Percentiles rank a stretch among this genome's conserved stretches.
Conservation (phyloP, 1,140 invertebrate species). For the Microplitis mediator region DNA sequence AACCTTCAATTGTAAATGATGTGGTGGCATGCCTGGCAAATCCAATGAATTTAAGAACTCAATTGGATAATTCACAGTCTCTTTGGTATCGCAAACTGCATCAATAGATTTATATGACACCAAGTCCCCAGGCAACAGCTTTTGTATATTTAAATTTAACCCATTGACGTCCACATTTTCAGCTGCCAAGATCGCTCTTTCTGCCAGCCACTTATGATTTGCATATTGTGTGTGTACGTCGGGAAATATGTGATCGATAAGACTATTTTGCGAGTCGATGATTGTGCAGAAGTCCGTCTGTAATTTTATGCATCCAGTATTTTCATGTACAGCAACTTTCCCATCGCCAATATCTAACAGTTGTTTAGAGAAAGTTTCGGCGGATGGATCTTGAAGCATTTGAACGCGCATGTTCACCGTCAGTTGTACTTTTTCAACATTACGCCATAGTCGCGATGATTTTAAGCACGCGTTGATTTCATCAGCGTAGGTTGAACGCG, state of each 20-base stretch:
- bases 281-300: conserved; percentile 33
- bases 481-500: too few species aligned
- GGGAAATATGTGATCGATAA: conserved; percentile 52
- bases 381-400: conserved; percentile 50
- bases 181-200: conserved; percentile 51
- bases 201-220: conserved; percentile 51
- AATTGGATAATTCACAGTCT: conserved; percentile 47
- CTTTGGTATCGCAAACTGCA: conserved; percentile 37
- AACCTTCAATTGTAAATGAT: conserved; percentile 52
- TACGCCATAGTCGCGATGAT: conserved; percentile 53
- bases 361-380: conserved; percentile 49
- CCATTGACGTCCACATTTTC: conserved; percentile 52
- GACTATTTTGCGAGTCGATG: conserved; percentile 42
- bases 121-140: conserved; percentile 40
- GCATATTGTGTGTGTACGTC: conserved; percentile 49
- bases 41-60: conserved; percentile 52
- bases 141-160: conserved; percentile 40
- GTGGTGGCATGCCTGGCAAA: conserved; percentile 32
- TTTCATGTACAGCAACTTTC: conserved; percentile 21
- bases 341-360: conserved; percentile 46
- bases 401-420: conserved; percentile 55
- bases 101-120: conserved; percentile 51
- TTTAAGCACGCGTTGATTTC: too few species aligned
- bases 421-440: conserved; percentile 40
- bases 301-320: conserved; percentile 26